These are phyloP conservation scores for Sminthurinus aureus DNA, from an alignment of 2,888 invertebrate genomes.

Conservation along the genomic window DNA sequence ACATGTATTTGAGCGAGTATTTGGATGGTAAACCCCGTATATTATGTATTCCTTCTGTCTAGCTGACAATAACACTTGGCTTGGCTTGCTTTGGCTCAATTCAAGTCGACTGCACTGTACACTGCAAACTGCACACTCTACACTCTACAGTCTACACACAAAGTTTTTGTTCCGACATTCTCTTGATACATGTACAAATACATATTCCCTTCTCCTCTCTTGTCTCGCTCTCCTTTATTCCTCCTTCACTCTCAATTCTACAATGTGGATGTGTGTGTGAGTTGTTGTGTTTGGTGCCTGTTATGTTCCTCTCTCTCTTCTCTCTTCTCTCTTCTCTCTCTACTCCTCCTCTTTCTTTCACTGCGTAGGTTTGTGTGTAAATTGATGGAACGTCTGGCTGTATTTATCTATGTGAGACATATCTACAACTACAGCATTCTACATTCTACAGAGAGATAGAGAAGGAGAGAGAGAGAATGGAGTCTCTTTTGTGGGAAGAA, in stretches of 20 bases:
- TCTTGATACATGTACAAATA: no score
- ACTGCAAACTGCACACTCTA: no score
- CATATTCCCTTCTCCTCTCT: not conserved
- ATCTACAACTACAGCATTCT: no score
- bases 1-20: no score
- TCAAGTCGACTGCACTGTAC: no score
- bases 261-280: no score
- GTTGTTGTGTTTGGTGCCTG: not conserved
- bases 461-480: not conserved
- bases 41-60: constrained; percentile 1
- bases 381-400: not conserved
- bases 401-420: not conserved
- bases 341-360: not conserved
- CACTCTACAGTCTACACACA: not conserved
- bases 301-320: not conserved
- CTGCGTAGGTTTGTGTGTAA: not conserved
- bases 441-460: not conserved
- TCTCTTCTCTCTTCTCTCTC: not conserved
- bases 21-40: not conserved
- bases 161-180: constrained; percentile 23
- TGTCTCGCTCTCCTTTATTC: no score
- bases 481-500: not conserved
- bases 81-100: not conserved
- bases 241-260: no score
- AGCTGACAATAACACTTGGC: constrained; percentile 28